Evolutionary conservation across 2,113 vertebrate genomes (phyloP).

Genomic region (Stigmatopora argus): DNA sequence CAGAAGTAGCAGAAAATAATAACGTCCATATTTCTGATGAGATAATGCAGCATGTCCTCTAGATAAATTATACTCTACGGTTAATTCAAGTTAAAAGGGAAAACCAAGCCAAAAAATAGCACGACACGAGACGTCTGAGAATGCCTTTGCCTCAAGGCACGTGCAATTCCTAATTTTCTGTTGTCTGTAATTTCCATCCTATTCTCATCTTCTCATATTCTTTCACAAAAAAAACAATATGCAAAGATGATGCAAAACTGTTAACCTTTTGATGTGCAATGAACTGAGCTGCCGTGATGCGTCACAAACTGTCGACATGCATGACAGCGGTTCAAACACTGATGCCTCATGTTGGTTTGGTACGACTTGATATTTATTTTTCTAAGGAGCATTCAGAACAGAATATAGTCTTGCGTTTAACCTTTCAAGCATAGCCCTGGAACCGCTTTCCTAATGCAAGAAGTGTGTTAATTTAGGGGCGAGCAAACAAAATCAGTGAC

Average conservation of each 20-base stretch:
- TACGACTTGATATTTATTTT: neutral
- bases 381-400: neutral
- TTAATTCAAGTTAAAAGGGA: neutral
- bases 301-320: neutral
- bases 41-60: neutral
- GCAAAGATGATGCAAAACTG: neutral
- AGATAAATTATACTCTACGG: neutral
- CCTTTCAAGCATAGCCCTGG: neutral
- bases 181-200: neutral
- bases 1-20: neutral
- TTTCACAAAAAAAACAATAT: neutral
- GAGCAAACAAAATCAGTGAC: slow-evolving; percentile 35
- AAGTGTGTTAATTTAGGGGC: slow-evolving; percentile 1
- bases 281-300: neutral
- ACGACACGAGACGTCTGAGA: neutral
- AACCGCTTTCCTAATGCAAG: neutral
- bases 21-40: neutral
- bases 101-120: neutral
- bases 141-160: neutral
- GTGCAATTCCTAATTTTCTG: neutral
- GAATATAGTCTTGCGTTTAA: neutral
- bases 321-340: neutral
- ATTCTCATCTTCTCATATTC: neutral
- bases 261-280: neutral
- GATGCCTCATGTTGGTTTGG: neutral